Evolutionary conservation across 2,888 invertebrate genomes (phyloP).

Genomic region (Noctua pronuba): DNA sequence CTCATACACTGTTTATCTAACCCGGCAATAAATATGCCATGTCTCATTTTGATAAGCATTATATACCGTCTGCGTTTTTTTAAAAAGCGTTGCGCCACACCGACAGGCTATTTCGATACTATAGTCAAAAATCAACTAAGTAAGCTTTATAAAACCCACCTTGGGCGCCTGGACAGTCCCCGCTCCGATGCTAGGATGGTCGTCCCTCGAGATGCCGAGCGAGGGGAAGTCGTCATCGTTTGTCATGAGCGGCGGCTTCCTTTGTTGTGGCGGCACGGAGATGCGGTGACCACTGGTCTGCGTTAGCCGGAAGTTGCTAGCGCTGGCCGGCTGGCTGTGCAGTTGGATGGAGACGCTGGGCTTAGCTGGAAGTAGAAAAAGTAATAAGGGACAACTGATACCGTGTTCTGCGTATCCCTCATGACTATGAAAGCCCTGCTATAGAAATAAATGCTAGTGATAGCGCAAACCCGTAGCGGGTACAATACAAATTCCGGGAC

Average conservation of each 20-base stretch:
- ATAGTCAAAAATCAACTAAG: too few relatives aligned
- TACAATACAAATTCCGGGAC: background rate
- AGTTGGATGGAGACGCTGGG: slow-evolving; percentile 88
- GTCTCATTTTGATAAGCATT: background rate
- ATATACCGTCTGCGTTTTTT: background rate
- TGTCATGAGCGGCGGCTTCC: slow-evolving; percentile 56
- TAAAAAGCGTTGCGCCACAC: background rate
- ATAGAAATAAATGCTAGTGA: background rate
- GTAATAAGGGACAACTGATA: background rate
- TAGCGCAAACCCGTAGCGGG: background rate
- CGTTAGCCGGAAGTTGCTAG: slow-evolving; percentile 86
- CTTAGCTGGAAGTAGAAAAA: slow-evolving; percentile 75
- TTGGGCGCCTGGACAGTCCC: slow-evolving; percentile 82
- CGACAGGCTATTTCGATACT: background rate
- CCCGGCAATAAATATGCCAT: background rate
- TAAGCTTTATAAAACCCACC: slow-evolving; percentile 69
- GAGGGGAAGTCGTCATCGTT: slow-evolving; percentile 77
- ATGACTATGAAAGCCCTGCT: background rate
- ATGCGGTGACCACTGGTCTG: slow-evolving; percentile 83
- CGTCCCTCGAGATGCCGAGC: slow-evolving; percentile 78
- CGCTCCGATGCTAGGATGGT: slow-evolving; percentile 85
- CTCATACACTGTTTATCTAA: background rate
- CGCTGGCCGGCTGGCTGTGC: slow-evolving; percentile 86
- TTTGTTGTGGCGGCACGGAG: slow-evolving; percentile 72
- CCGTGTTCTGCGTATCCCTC: background rate